Base-by-base conservation (phyloP, 2,797 vertebrate genomes). In the Rhynchonycteris naso region DNA sequence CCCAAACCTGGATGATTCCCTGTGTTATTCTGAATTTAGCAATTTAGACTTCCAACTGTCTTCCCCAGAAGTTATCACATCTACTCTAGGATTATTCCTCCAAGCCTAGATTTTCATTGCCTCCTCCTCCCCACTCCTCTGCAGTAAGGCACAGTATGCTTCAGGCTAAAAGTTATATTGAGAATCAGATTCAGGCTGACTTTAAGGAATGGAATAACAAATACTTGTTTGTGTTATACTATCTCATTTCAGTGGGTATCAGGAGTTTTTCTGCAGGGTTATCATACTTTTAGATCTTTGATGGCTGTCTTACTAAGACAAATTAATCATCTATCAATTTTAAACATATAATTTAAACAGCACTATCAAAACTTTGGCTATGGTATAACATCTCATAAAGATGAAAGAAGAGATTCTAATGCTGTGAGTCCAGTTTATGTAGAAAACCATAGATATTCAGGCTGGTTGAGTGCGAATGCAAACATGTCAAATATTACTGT, bases 311-410 rank as follows among this genome's bases (percentile, higher is more conserved):
- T 74, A 58, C 14, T 38, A 88, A 85, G 33, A 84, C 83, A 76
- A 95, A 89, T 71, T 75, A 91, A 94, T 88, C 28, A 75, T 43
- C 38, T 90, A 43, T 54, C 58, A 94, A 91, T 85, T 94, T 93
- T 83, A 95, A 95, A 69, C 16, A 82, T 82, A 7, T 43, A 69
- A 26, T 85, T 93, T 91, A 76, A 96, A 95, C 89, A 71, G 11
- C 16, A 86, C 68, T 76, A 47, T 93, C 47, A 95, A 94, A 93
- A 92, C 38, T 80, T 52, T 95, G 24, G 14, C 61, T 95, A 61
- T 79, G 18, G 16, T 93, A 75, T 59, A 80, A 5, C 8, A 14
- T 47, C 26, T 52, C 65, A 89, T 72, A 91, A 94, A 95, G 11
- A 90, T 76, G n/a, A 54, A 18, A 35, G 78, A 95, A 91, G 71